Base-by-base conservation (phyloP, 1,140 invertebrate genomes). In the Chironomus tepperi region DNA sequence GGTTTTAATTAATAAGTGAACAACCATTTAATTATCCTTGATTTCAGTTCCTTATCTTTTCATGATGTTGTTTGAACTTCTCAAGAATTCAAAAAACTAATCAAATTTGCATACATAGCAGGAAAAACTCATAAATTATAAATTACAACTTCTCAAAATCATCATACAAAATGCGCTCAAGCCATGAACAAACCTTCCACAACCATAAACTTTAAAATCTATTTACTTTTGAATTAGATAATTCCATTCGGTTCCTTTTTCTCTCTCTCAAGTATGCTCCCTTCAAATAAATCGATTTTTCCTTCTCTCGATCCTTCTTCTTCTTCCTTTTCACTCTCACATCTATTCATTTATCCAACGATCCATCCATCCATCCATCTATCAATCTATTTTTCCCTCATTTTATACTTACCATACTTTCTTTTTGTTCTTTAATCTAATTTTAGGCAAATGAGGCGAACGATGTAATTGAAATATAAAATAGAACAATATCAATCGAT, bases 401-500 rank as follows among this genome's bases (percentile, higher is more conserved):
- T 19, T 18, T 67, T n/a, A 70, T 70, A 10, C n/a, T 10, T 57
- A n/a, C 2, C n/a, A n/a, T 57, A 57, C 7, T 57, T 57, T 57
- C 7, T 12, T 57, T 57, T 57, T n/a, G n/a, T n/a, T 57, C n/a
- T 10, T 57, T 70, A 70, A 70, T 70, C 19, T 70, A 70, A 70
- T 70, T 70, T 70, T 70, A 70, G 65, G 19, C 65, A 70, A 70
- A 70, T 70, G 65, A 70, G 19, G 65, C 65, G 19, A 70, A 70
- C 65, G 65, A 70, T 70, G 65, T 70, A 70, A 70, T 70, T 70
- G 65, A 70, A 70, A 70, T n/a, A 57, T 57, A 57, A 57, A 70
- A 70, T 70, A 70, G 65, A 70, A 70, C 65, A 70, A 70, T 70
- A 70, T 70, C 65, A 70, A 70, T 70, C 65, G 65, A 70, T 70